Base-by-base conservation (phyloP, 35 echinoderm and acorn worm genomes). In the Apostichopus californicus region DNA sequence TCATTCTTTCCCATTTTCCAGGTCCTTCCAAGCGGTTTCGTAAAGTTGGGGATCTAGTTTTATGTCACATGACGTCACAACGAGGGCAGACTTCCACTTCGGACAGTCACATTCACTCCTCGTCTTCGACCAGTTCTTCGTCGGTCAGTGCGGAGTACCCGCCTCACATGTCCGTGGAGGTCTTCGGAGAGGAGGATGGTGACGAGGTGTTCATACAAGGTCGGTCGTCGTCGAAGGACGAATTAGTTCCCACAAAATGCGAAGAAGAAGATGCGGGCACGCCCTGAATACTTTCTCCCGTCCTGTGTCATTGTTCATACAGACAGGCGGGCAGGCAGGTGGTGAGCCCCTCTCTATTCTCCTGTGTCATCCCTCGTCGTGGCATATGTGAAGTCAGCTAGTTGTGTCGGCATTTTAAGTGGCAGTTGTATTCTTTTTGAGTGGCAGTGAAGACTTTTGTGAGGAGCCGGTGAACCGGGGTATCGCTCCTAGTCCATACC, bases 1-100 rank as follows among this genome's bases (percentile, higher is more conserved):
- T 46, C 34, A 46, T 65, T 52, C 18, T 34, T 52, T 34, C 58
- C 6, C 83, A 87, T 65, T 56, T 14, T 15, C 56, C 83, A 96
- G 95, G 95, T 94, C 95, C 95, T 72, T 80, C 94, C 28, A 92
- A 93, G 72, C 73, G 95, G 80, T 97, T 97, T 92, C 93, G 92
- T 52, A 91, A 94, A 55, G 86, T 97, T 9, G 93, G 94, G 7
- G 95, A 97, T 54, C 86, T 94, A 23, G 94, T 97, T 78, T 86
- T 95, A 80, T 92, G 93, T 79, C 93, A 94, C 85, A 94, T 97
- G 83, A 90, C 95, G 10, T 92, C 95, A 21, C 87, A 91, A 8
- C 79, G 93, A 77, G 93, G 94, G 68, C 91, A 97, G 55, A 84
- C 86, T 9, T 95, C 95, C 0, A 91, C 95, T 21, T 94, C 94